Conservation (phyloP, 2,888 invertebrate species). For the Caenorhabditis sinica region DNA sequence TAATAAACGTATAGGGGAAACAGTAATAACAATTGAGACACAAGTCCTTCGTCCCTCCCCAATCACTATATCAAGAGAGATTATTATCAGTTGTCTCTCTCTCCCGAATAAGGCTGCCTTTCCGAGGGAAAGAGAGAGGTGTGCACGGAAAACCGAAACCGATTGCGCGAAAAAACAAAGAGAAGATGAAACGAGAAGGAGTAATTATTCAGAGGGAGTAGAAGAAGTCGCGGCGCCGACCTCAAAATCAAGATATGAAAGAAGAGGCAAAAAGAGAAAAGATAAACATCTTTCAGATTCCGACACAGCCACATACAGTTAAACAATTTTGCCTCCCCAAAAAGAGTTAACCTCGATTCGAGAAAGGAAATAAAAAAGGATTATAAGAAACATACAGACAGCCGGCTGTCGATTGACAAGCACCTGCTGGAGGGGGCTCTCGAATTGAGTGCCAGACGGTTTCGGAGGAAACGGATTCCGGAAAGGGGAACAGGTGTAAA, state of each 20-base stretch:
- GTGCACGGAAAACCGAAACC: constrained; percentile 35
- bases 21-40: constrained; percentile 54
- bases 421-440: constrained; percentile 62
- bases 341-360: constrained; percentile 44
- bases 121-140: neutral
- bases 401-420: constrained; percentile 55
- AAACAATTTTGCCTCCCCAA: constrained; percentile 2
- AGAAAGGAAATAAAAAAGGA: constrained; percentile 5
- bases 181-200: constrained; percentile 26
- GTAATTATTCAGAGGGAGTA: constrained; percentile 51
- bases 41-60: neutral
- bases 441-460: constrained; percentile 60
- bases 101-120: constrained; percentile 34
- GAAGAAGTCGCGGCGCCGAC: constrained; percentile 32
- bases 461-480: constrained; percentile 45
- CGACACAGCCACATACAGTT: constrained; percentile 17
- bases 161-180: constrained; percentile 51
- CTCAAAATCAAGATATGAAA: constrained; percentile 57
- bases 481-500: constrained; percentile 63
- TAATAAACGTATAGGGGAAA: constrained; percentile 40
- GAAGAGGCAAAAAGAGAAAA: constrained; percentile 4
- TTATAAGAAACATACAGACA: constrained; percentile 13
- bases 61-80: constrained; percentile 40
- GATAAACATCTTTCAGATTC: constrained; percentile 48
- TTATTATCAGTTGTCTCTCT: constrained; percentile 33